A percentile compares a stretch with the other conserved stretches of the same genome.
Evolutionary conservation across 2,113 vertebrate genomes (phyloP).

Genomic region (Caranx ignobilis): DNA sequence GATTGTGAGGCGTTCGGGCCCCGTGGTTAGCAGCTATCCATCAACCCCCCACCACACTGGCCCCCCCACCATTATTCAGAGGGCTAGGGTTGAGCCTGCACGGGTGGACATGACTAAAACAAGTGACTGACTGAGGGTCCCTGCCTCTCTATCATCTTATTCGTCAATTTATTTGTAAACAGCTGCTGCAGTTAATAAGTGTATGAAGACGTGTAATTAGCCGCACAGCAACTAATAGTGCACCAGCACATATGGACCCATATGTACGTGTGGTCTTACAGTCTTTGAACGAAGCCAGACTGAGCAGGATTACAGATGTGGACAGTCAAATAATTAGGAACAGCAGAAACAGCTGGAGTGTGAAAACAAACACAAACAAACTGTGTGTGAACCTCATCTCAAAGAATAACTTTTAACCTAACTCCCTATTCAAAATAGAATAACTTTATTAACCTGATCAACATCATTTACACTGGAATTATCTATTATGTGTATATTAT

Average conservation of each 20-base stretch:
- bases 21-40: slow-evolving; percentile 66
- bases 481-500: too few species aligned
- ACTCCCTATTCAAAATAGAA: too few species aligned
- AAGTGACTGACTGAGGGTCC: slow-evolving; percentile 3
- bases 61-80: slow-evolving; percentile 39
- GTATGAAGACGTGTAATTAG: not conserved
- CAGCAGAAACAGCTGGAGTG: too few species aligned
- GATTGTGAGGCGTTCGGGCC: slow-evolving; percentile 64
- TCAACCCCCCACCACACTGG: slow-evolving; percentile 36
- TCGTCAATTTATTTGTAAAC: slow-evolving; percentile 1
- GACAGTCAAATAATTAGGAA: too few species aligned
- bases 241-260: not conserved
- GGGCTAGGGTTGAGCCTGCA: slow-evolving; percentile 12
- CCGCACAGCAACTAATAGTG: not conserved
- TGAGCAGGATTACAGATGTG: too few species aligned
- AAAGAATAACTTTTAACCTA: too few species aligned
- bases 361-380: too few species aligned
- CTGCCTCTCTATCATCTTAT: not conserved
- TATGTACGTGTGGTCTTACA: not conserved
- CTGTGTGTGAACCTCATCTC: too few species aligned
- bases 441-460: too few species aligned
- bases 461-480: too few species aligned
- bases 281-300: too few species aligned
- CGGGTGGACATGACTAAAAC: slow-evolving; percentile 3
- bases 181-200: not conserved